These are phyloP conservation scores for Ursus arctos DNA, from an alignment of 2,113 vertebrate genomes.

Conservation along the genomic window DNA sequence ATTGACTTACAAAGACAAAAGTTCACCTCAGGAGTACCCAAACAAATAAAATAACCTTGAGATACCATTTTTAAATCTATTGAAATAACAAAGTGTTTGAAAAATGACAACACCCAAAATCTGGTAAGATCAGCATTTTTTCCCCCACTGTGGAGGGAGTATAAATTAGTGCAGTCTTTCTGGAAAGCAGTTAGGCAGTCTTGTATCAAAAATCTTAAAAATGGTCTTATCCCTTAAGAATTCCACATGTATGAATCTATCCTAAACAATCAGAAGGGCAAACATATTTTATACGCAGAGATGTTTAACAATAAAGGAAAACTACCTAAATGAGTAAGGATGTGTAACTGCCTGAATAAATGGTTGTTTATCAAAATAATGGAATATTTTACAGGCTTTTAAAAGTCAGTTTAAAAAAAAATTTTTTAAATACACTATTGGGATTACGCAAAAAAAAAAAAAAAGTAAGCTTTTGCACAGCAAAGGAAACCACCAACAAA, in stretches of 20 bases:
- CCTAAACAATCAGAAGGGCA: background rate
- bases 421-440: background rate
- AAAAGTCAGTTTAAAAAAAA: background rate
- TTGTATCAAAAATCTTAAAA: constrained; percentile 11
- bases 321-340: background rate
- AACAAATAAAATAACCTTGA: background rate
- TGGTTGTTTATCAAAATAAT: background rate
- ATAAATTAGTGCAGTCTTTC: background rate
- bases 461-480: background rate
- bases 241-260: background rate
- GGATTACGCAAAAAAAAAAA: background rate
- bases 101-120: background rate
- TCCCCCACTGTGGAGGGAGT: background rate
- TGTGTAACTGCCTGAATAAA: background rate
- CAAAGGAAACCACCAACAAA: background rate
- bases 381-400: background rate
- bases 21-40: background rate
- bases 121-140: background rate
- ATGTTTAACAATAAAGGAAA: constrained; percentile 6
- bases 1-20: background rate
- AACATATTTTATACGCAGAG: background rate
- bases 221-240: background rate
- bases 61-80: background rate
- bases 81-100: constrained; percentile 12
- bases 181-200: background rate